phyloP scores from a whole-genome alignment of 2,797 vertebrate genomes.

The Pseudochirops corinnae region DNA sequence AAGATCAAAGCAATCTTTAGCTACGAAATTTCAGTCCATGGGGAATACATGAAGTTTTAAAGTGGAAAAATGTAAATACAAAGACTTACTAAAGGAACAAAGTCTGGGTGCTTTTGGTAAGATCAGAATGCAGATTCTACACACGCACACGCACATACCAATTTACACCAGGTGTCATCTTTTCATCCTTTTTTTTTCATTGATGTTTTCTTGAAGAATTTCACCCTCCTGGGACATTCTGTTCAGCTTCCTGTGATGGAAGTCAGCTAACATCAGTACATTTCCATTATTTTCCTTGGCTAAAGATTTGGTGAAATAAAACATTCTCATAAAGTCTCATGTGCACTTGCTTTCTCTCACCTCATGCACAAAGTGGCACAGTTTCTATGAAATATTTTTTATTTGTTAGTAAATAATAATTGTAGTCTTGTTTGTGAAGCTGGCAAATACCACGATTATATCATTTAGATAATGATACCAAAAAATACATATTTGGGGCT shows the following conservation, averaged over 20 bases:
- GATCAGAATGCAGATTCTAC: not conserved
- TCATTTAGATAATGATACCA: slow-evolving; percentile 74
- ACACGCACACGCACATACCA: not conserved
- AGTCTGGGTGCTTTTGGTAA: not conserved
- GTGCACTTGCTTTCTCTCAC: not conserved
- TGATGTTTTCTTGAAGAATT: slow-evolving; percentile 25
- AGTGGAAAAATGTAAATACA: not conserved
- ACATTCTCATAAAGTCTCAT: not conserved
- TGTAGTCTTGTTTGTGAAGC: slow-evolving; percentile 64
- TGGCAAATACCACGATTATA: slow-evolving; percentile 53
- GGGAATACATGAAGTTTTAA: not conserved
- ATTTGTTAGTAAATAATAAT: slow-evolving; percentile 41
- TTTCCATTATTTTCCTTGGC: slow-evolving; percentile 19
- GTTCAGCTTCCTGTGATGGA: slow-evolving; percentile 13
- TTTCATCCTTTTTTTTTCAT: slow-evolving; percentile 32
- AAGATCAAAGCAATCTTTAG: slow-evolving; percentile 5
- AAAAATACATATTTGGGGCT: slow-evolving; percentile 56
- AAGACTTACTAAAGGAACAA: not conserved
- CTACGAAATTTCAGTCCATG: not conserved
- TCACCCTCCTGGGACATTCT: slow-evolving; percentile 37
- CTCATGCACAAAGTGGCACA: slow-evolving; percentile 58
- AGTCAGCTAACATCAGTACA: slow-evolving; percentile 23
- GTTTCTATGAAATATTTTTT: slow-evolving; percentile 33
- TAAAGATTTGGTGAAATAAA: slow-evolving; percentile 15
- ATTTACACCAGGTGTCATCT: not conserved